Conservation (phyloP, 2,888 invertebrate species). For the Chrysotoxum bicinctum region DNA sequence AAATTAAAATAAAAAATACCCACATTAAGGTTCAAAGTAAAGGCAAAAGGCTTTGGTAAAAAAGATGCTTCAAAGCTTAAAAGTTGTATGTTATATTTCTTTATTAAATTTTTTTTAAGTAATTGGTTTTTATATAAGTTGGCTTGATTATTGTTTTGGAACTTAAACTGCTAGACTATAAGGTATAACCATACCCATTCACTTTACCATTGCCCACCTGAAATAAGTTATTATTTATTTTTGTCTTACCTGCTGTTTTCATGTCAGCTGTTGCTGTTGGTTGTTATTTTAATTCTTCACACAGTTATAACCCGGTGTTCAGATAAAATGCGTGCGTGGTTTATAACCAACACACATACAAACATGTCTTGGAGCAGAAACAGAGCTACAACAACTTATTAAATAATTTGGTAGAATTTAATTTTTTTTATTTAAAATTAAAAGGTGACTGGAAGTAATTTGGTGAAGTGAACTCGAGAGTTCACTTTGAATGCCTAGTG, state of each 20-base stretch:
- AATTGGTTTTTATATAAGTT: neutral
- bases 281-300: constrained; percentile 9
- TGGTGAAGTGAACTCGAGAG: constrained; percentile 37
- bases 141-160: neutral
- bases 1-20: too few species aligned
- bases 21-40: too few species aligned
- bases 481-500: constrained; percentile 15
- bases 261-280: neutral
- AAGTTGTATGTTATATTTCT: too few species aligned
- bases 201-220: constrained; percentile 5
- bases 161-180: neutral
- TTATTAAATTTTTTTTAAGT: too few species aligned
- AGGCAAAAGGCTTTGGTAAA: too few species aligned
- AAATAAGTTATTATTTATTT: constrained; percentile 3
- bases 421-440: neutral
- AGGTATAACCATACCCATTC: neutral
- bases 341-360: neutral
- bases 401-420: constrained; percentile 33
- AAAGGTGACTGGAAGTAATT: constrained; percentile 15
- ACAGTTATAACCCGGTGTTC: neutral
- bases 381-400: neutral
- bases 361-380: constrained; percentile 21
- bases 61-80: too few species aligned
- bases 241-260: constrained; percentile 28
- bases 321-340: constrained; percentile 23